A percentile compares a stretch with the other conserved stretches of the same genome.
These are phyloP conservation scores for Malurus leucopterus DNA, from an alignment of 2,797 vertebrate genomes.

Conservation along the genomic window DNA sequence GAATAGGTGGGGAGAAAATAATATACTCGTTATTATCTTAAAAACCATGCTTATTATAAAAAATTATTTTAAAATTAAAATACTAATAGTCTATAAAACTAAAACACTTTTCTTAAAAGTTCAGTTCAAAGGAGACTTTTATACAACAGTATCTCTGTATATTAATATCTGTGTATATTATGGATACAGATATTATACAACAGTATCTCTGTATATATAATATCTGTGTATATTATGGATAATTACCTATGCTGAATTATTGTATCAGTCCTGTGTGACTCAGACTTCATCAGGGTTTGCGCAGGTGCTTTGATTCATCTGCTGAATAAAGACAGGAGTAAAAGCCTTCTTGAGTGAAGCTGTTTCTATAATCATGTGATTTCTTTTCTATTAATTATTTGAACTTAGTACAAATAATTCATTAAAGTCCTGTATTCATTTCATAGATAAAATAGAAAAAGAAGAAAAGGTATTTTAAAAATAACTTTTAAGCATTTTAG, in stretches of 20 bases:
- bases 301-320: neutral
- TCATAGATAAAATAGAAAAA: neutral
- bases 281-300: neutral
- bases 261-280: neutral
- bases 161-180: neutral
- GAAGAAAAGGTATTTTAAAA: neutral
- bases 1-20: fast-evolving
- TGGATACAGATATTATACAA: too few species aligned
- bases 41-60: fast-evolving
- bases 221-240: neutral
- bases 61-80: neutral
- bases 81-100: neutral
- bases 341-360: neutral
- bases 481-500: neutral
- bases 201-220: neutral
- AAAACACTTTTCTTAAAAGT: neutral
- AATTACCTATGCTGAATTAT: neutral
- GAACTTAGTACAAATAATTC: neutral
- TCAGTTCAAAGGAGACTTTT: neutral
- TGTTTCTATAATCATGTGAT: neutral
- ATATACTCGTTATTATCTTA: fast-evolving
- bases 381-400: neutral
- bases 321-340: neutral
- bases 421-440: neutral
- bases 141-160: neutral